A percentile compares a stretch with the other conserved stretches of the same genome.
Conservation (phyloP, 2,113 vertebrate genomes). For the Bagarius yarrelli region DNA sequence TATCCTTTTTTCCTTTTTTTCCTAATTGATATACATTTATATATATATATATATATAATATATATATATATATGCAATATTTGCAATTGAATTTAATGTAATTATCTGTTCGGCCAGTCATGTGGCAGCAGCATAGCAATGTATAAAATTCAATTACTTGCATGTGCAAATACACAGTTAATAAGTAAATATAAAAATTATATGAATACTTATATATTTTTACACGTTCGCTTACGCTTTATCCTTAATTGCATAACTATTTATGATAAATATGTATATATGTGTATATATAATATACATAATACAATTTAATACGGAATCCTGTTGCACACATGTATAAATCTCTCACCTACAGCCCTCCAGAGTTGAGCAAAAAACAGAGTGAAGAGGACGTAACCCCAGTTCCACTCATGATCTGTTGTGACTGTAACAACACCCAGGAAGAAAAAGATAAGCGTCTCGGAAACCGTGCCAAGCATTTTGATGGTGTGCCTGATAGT, state of each 20-base stretch:
- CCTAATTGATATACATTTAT: too few relatives aligned
- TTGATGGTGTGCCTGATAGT: constrained; percentile 96
- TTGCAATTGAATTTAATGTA: too few relatives aligned
- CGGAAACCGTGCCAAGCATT: constrained; percentile 93
- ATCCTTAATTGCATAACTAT: not conserved
- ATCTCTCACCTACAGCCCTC: constrained; percentile 83
- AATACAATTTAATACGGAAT: not conserved
- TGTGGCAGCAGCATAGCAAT: too few relatives aligned
- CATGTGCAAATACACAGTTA: too few relatives aligned
- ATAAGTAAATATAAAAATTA: not conserved
- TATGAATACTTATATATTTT: not conserved
- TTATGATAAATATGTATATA: not conserved
- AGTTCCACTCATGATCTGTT: constrained; percentile 94
- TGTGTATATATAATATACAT: not conserved
- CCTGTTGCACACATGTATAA: not conserved
- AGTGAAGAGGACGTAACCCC: constrained; percentile 92
- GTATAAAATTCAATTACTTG: too few relatives aligned
- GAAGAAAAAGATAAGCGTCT: constrained; percentile 98
- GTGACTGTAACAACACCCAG: constrained; percentile 94
- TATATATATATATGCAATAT: too few relatives aligned
- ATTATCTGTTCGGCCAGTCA: too few relatives aligned
- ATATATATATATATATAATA: too few relatives aligned
- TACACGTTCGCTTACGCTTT: not conserved
- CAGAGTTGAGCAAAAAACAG: constrained; percentile 89
- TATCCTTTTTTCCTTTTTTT: too few relatives aligned